Base-by-base conservation (phyloP, 2,888 invertebrate genomes). In the Dioctria linearis region DNA sequence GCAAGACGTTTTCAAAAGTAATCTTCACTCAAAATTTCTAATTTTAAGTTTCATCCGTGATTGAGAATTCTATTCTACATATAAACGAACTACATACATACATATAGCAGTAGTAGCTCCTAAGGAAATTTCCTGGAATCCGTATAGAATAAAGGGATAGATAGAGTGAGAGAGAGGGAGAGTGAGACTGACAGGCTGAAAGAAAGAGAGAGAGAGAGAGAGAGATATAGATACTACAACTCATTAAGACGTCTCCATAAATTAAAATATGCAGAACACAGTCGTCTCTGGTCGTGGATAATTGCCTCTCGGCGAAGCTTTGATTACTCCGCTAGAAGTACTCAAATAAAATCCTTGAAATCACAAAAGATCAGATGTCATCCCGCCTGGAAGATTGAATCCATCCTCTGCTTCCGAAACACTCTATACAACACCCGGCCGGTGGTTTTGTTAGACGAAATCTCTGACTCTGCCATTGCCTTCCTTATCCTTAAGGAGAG, bases 341-440 rank as follows among this genome's bases (percentile, higher is more conserved):
- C 63, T 76, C 63, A 63, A 76, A 63, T 63, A 76, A 76, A 76
- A 76, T 73, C 76, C 76, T 63, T 61, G 76, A 63, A 76, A 63
- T 76, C 76, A 76, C 76, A 76, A 76, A 76, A 76, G 76, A 76
- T 76, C 76, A 76, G 76, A 76, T 76, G 63, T 76, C 76, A 76
- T 76, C 76, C 37, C 49, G 63, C 11, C 25, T 46, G 63, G 63
- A 63, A 76, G 63, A 63, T 63, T 61, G 76, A 76, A 76, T 76
- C 63, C 67, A 59, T 79, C 40, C 8, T 57, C 25, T 9, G 49
- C 42, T 43, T 69, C 71, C 79, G 67, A 11, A 71, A 69, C 59
- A 59, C 57, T 46, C 71, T 3, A 54, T 54, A 54, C 54, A 54
- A 54, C 54, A 54, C 54, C n/a, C 6, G 8, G 54, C 39, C 71